Base-by-base conservation (phyloP, 2,888 invertebrate genomes). In the Eupithecia insigniata region DNA sequence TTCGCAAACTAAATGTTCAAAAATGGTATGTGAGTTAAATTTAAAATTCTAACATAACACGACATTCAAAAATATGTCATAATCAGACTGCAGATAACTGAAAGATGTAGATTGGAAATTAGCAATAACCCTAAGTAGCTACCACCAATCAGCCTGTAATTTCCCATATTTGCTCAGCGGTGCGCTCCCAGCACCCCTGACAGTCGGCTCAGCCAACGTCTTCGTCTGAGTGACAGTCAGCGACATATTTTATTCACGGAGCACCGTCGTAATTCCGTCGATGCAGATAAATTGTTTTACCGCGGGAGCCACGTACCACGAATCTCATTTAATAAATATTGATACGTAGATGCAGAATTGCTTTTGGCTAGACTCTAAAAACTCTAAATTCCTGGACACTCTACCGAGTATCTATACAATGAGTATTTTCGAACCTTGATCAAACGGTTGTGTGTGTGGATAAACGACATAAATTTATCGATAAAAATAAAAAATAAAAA, bases 251-350 rank as follows among this genome's bases (percentile, higher is more conserved):
- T 94, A 94, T 94, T 94, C 94, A 94, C 85, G 83, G 86, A 91
- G 89, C 90, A 86, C 85, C 90, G 91, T 85, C 93, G 93, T 92
- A 93, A 93, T 91, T 88, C 92, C 92, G 92, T 93, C 94, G 93
- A 94, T 92, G 93, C 90, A 93, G 94, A 94, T 94, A 94, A 94
- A 94, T 93, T 93, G 93, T 94, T 94, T 94, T 92, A 93, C 92
- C 93, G 91, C 93, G 92, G 84, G 83, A 85, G 87, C 92, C 91
- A 92, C 92, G 93, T 92, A 90, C 88, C 89, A 87, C 84, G 62
- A 65, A 68, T 66, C 36, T 7, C 61, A 68, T 55, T 67, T 46
- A 66, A 68, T 62, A 46, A 39, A 14, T 68, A 62, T 46, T 69
- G 39, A 43, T 22, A 46, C 46, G 14, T 68, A 69, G 69, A 69